Evolutionary conservation across 2,888 invertebrate species (phyloP).

Genomic region (Brachylomia viminalis): DNA sequence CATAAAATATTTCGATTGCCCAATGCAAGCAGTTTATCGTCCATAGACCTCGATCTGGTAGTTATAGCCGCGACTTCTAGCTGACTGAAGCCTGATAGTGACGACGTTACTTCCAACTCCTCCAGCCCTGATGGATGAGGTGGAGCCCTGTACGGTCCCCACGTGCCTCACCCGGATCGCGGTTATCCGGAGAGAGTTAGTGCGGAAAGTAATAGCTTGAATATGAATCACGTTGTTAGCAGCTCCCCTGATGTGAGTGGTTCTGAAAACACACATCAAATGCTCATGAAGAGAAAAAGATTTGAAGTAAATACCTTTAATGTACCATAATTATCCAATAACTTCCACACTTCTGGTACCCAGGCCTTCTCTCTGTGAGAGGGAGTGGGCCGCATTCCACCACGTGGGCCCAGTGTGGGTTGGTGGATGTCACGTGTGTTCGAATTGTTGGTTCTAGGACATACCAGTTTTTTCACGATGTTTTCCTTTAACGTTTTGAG

Average conservation of each 20-base stretch:
- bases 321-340: not conserved
- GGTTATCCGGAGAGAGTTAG: not conserved
- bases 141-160: slow-evolving; percentile 7
- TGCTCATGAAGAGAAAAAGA: not conserved
- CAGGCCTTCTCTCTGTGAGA: too few relatives aligned
- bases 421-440: not conserved
- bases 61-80: slow-evolving; percentile 18
- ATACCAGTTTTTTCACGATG: not conserved
- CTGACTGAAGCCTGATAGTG: slow-evolving; percentile 22
- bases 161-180: slow-evolving; percentile 18
- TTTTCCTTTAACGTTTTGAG: not conserved
- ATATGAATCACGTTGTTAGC: not conserved
- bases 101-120: slow-evolving; percentile 15
- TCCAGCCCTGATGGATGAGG: slow-evolving; percentile 11
- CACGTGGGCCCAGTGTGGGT: not conserved
- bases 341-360: not conserved
- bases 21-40: not conserved
- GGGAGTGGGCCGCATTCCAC: not conserved
- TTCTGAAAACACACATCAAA: not conserved
- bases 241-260: not conserved
- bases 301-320: not conserved
- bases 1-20: too few relatives aligned
- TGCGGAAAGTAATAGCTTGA: not conserved
- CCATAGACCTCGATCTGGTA: slow-evolving; percentile 7
- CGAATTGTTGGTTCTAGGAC: not conserved